Base-by-base conservation (phyloP, 2,113 vertebrate species). In the Apeltes quadracus region DNA sequence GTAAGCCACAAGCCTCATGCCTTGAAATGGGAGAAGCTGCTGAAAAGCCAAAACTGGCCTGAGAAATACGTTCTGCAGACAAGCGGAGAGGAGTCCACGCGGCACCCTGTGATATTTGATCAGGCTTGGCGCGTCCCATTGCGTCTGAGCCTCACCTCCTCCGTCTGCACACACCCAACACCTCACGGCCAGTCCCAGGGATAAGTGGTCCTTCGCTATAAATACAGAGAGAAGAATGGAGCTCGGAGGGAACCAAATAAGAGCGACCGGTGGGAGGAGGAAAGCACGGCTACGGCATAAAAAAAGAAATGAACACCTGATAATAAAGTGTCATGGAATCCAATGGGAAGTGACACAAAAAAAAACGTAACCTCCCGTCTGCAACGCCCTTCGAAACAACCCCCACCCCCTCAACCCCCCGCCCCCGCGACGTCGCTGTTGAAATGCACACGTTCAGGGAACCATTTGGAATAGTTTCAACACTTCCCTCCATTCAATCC, bases 41-140 rank as follows among this genome's bases (percentile, higher is more conserved):
- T 90, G 93, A 91, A 89, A 92, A 93, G 90, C 81, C 87, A 92
- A 94, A 93, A 89, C 91, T 86, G 90, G 83, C 84, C 81, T 83
- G 83, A 89, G 88, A 93, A 88, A 88, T 92, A 90, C 76, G 79
- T 82, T 70, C 86, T 87, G 85, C 32, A 58, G 90, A 90, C 91
- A 90, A 93, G 92, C 86, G 69, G 83, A 39, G 68, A 86, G 85
- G 82, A 84, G 84, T 63, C 74, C 87, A 18, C 34, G 58, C 63
- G 67, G 84, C 87, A 84, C 78, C 53, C 77, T 91, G 81, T 92
- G 93, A 93, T 91, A 93, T 91, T 56, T 69, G 90, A 93, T 80
- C 86, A 32, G 65, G 69, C 59, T 75, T 20, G 82, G 77, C 69
- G 70, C 68, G 70, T 84, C 86, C 81, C 69, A 39, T 65, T 69